Percentiles rank a stretch among this genome's conserved stretches.
Conservation (phyloP, 2,113 vertebrate genomes). For the Protobothrops mucrosquamatus region DNA sequence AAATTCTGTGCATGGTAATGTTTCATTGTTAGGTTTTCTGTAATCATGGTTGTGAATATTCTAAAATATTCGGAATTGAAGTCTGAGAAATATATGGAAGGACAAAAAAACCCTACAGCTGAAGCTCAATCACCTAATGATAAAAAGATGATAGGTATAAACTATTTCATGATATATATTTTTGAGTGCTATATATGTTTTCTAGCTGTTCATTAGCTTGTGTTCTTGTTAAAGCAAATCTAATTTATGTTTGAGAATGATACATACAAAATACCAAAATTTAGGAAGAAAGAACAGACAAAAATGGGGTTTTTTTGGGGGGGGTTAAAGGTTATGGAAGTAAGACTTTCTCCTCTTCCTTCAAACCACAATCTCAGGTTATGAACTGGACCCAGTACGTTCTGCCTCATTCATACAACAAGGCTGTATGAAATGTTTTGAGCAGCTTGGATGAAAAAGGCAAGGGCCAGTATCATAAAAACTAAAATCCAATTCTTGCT, state of each 20-base stretch:
- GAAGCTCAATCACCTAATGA: slow-evolving; percentile 23
- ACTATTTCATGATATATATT: background rate
- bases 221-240: background rate
- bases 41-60: background rate
- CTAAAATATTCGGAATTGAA: slow-evolving; percentile 4
- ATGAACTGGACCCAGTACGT: background rate
- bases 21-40: background rate
- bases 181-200: background rate
- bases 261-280: background rate
- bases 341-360: background rate
- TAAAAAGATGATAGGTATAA: background rate
- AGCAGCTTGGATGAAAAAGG: background rate
- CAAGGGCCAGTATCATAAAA: background rate
- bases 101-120: background rate
- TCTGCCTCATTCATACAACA: background rate
- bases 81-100: background rate
- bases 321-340: background rate
- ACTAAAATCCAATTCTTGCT: background rate
- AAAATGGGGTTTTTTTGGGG: background rate
- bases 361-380: background rate
- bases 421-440: background rate
- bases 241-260: background rate
- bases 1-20: background rate
- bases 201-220: background rate
- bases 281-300: background rate